These are phyloP conservation scores for Amphimedon queenslandica DNA, from an alignment of 37 sponge, comb jelly and placozoan genomes.

Conservation along the genomic window DNA sequence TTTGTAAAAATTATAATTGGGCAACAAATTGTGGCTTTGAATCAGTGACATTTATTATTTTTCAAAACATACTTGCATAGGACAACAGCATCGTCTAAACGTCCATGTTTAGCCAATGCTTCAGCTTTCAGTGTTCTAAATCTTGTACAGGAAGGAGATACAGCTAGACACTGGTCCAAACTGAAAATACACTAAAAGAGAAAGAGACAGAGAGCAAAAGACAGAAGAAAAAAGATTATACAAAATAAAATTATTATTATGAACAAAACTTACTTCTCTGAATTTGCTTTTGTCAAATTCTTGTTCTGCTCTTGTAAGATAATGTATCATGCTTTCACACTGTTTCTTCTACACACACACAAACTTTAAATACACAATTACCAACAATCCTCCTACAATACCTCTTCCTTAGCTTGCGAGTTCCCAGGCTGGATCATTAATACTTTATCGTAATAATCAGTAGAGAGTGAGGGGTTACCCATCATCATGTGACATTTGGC, in stretches of 20 bases:
- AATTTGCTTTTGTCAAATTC: conserved; percentile 23
- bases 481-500: conserved; percentile 86
- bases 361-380: background rate
- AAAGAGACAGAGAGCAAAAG: no score
- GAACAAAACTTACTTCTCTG: conserved; percentile 14
- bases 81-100: conserved; percentile 37
- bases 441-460: conserved; percentile 62
- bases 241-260: background rate
- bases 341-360: conserved; percentile 15
- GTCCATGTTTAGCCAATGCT: conserved; percentile 30
- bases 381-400: conserved; percentile 2
- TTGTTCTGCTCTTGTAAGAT: conserved; percentile 3
- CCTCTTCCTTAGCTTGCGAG: conserved; percentile 50
- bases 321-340: background rate
- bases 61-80: conserved; percentile 56
- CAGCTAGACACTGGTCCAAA: conserved; percentile 34
- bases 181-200: conserved; percentile 5
- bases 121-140: conserved; percentile 49
- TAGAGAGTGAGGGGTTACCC: conserved; percentile 78
- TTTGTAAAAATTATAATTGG: background rate
- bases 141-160: conserved; percentile 36
- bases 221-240: background rate
- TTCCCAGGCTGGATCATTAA: conserved; percentile 50
- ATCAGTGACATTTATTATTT: background rate
- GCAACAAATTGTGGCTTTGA: background rate